Base-by-base conservation (phyloP, 1,140 invertebrate genomes). In the Atta colombica region DNA sequence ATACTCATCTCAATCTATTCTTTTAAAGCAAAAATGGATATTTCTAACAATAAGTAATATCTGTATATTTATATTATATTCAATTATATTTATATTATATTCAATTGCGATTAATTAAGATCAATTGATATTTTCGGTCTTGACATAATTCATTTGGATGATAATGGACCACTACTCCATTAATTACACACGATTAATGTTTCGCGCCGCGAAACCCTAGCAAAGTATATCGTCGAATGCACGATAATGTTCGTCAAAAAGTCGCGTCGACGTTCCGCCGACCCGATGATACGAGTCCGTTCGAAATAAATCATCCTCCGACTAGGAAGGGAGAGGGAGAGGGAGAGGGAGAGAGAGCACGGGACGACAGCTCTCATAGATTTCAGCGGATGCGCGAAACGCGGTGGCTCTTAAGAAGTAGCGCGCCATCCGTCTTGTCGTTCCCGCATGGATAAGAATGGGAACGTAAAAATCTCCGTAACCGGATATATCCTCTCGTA, bases 371-470 rank as follows among this genome's bases (percentile, higher is more conserved):
- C 74, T 85, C 71, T 55, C 81, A 55, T 60, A 63, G 86, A 69
- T 88, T 71, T 60, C 71, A 31, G 45, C 60, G 77, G 60, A 45
- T 66, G 55, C 55, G 72, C 74, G 81, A 77, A 77, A 53, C 85
- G 68, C 69, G 75, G 21, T 87, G 51, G 66, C 51, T 84, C 86
- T 87, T 87, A 87, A 87, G 82, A 77, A 89, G 72, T 82, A 65
- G 39, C 60, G 69, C 60, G 86, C 68, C 88, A 87, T 90, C 80
- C 88, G 71, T 90, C 81, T 90, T 86, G 81, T 85, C 75, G 53
- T 72, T 65, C 53, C 25, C 86, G 78, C 80, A 68, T 60, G 86
- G 75, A 90, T 85, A 88, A 85, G 75, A 88, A 90, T 77, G 65
- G 51, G 69, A 81, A 45, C 53, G 51, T 53, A 65, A 82, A 65